Conservation (phyloP, 2,797 vertebrate species). For the Luscinia megarhynchos region DNA sequence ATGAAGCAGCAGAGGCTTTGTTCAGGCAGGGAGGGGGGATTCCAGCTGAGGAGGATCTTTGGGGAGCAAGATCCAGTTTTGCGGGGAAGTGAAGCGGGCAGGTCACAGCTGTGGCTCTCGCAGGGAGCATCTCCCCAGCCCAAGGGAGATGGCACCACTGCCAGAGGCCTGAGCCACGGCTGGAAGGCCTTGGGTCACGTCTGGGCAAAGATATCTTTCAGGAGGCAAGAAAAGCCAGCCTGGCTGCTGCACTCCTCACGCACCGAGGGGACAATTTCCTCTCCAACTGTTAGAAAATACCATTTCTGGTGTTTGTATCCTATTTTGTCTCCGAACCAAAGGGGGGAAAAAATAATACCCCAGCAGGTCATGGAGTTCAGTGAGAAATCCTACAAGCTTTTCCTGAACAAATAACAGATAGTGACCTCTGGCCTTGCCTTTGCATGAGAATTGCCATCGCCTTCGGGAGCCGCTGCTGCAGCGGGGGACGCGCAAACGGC, state of each 20-base stretch:
- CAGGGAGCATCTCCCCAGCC: background rate
- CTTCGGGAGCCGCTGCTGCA: conserved; percentile 70
- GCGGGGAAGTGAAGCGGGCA: background rate
- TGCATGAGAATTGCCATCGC: conserved; percentile 86
- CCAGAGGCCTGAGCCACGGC: background rate
- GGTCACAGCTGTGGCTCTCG: background rate
- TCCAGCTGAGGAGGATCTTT: background rate
- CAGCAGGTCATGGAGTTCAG: conserved; percentile 78
- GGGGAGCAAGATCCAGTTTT: background rate
- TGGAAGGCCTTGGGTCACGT: background rate
- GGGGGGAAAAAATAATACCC: conserved; percentile 54
- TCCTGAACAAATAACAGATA: conserved; percentile 88
- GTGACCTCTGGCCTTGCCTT: conserved; percentile 83
- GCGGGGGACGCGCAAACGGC: conserved; percentile 77
- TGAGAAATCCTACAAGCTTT: conserved; percentile 78
- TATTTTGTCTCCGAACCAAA: conserved; percentile 71
- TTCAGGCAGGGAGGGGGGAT: rapidly evolving
- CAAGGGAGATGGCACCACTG: background rate
- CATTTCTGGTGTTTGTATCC: conserved; percentile 40
- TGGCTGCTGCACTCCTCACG: background rate
- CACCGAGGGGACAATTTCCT: background rate
- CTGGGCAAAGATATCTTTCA: background rate
- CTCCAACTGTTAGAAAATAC: conserved; percentile 36
- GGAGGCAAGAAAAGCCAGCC: background rate
- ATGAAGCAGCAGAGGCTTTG: background rate